Conservation (phyloP, 2,888 invertebrate genomes). For the Zygogramma bicolorata region DNA sequence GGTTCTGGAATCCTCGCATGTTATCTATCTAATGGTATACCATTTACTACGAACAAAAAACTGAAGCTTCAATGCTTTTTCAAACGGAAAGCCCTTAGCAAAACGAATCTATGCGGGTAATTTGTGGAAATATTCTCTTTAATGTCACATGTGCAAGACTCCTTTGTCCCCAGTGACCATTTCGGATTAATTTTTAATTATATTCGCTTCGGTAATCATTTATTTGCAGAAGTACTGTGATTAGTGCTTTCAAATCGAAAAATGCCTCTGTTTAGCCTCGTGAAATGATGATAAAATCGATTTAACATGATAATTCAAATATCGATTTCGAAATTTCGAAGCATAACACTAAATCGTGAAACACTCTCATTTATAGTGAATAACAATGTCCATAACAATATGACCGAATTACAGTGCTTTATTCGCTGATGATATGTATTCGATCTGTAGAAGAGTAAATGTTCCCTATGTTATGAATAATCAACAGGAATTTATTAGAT, state of each 20-base stretch:
- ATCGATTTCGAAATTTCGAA: too few relatives aligned
- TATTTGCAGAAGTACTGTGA: not conserved
- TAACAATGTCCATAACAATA: too few relatives aligned
- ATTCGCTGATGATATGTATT: too few relatives aligned
- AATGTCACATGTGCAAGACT: not conserved
- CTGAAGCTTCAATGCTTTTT: not conserved
- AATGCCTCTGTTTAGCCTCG: not conserved
- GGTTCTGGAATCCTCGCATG: not conserved
- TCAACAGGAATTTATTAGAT: too few relatives aligned
- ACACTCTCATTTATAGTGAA: too few relatives aligned
- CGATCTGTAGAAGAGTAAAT: too few relatives aligned
- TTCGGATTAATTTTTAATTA: not conserved
- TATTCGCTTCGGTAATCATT: not conserved
- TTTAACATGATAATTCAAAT: too few relatives aligned
- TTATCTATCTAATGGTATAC: not conserved
- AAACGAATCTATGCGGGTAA: not conserved
- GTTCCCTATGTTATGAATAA: too few relatives aligned
- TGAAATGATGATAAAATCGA: not conserved
- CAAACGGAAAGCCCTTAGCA: not conserved
- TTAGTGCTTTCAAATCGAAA: not conserved
- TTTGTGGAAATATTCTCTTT: constrained; percentile 2
- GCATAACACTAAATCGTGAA: too few relatives aligned
- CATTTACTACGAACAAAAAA: not conserved
- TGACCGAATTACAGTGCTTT: too few relatives aligned
- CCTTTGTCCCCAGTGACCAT: not conserved